Conservation (phyloP, 2,797 vertebrate genomes). For the Chaetodon trifasciatus region DNA sequence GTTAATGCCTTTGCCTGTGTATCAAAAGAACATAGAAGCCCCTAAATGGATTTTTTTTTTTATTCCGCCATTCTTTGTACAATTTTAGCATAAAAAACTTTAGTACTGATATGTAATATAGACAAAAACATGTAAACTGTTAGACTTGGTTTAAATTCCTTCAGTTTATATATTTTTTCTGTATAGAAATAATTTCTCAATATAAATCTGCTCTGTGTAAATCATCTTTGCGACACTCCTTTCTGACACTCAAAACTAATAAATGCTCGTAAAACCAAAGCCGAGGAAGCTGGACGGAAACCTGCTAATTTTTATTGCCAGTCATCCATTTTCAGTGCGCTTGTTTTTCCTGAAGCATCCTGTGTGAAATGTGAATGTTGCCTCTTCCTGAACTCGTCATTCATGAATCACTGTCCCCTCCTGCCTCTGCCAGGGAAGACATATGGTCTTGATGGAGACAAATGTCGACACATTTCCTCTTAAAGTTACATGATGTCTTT, state of each 20-base stretch:
- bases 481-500: slow-evolving; percentile 47
- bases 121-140: neutral
- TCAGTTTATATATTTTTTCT: neutral
- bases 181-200: neutral
- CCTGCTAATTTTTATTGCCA: slow-evolving; percentile 68
- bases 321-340: slow-evolving; percentile 63
- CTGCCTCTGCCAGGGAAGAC: slow-evolving; percentile 53
- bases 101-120: neutral
- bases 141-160: neutral
- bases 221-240: neutral
- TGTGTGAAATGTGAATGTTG: slow-evolving; percentile 78
- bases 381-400: slow-evolving; percentile 76
- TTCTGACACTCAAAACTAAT: slow-evolving; percentile 32
- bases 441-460: slow-evolving; percentile 48
- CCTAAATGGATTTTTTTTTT: too few species aligned
- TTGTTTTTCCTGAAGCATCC: slow-evolving; percentile 75
- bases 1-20: neutral
- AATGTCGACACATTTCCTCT: slow-evolving; percentile 65
- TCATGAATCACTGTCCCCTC: slow-evolving; percentile 69
- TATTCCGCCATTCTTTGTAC: too few species aligned
- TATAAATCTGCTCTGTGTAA: neutral
- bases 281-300: slow-evolving; percentile 57
- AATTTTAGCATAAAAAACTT: neutral
- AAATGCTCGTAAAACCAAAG: slow-evolving; percentile 42
- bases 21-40: too few species aligned